These are phyloP conservation scores for Hyperoplus immaculatus DNA, from an alignment of 2,797 vertebrate genomes.

Conservation along the genomic window DNA sequence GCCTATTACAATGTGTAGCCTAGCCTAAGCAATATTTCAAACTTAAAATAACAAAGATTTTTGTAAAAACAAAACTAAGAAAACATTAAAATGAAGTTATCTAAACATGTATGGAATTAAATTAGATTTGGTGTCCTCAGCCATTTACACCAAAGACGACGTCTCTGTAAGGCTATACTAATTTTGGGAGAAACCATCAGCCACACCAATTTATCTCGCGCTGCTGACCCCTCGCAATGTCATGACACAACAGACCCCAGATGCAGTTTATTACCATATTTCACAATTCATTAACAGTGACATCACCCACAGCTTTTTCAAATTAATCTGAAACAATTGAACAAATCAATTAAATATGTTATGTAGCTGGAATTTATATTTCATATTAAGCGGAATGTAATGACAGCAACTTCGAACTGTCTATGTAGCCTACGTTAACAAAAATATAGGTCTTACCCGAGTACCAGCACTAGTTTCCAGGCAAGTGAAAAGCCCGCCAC, in stretches of 20 bases:
- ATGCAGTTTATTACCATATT: background rate
- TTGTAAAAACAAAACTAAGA: too few relatives aligned
- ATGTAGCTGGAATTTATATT: background rate
- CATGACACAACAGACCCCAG: background rate
- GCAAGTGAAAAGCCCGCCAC: constrained; percentile 39
- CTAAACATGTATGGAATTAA: background rate
- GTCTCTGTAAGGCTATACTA: background rate
- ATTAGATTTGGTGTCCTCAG: background rate
- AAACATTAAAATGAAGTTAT: background rate
- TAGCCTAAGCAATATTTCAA: too few relatives aligned
- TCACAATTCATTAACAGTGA: background rate
- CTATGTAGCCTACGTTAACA: too few relatives aligned
- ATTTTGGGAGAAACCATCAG: background rate
- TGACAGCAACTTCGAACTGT: background rate
- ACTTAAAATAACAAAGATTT: too few relatives aligned
- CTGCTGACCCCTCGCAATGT: background rate
- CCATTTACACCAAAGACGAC: background rate
- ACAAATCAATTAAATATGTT: too few relatives aligned
- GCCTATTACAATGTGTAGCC: too few relatives aligned
- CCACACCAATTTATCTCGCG: background rate
- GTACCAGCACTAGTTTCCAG: constrained; percentile 47
- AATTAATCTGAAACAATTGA: background rate
- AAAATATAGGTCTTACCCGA: constrained; percentile 51
- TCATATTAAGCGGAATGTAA: too few relatives aligned
- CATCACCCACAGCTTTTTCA: background rate